These are phyloP conservation scores for Fissipunctia ypsillon DNA, from an alignment of 2,888 invertebrate species.

Conservation along the genomic window DNA sequence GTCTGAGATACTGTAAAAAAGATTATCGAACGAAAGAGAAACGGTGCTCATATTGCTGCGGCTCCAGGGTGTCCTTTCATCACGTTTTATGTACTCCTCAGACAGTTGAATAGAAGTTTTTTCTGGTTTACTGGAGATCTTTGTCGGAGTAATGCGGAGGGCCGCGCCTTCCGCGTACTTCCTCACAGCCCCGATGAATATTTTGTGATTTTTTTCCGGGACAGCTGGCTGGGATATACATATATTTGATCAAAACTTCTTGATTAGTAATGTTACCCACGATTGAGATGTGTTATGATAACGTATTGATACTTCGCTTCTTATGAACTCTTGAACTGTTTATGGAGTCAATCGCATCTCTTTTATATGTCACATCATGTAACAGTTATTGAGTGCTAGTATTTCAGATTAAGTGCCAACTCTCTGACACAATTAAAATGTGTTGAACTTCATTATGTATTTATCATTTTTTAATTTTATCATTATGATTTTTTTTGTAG, in stretches of 20 bases:
- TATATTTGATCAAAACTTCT: slow-evolving; percentile 67
- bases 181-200: slow-evolving; percentile 68
- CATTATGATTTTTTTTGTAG: no score
- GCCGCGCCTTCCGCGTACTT: slow-evolving; percentile 59
- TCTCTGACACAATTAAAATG: slow-evolving; percentile 5
- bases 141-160: slow-evolving; percentile 70
- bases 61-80: slow-evolving; percentile 76
- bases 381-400: slow-evolving; percentile 21
- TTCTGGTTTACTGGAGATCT: slow-evolving; percentile 77
- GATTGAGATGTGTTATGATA: slow-evolving; percentile 53
- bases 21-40: slow-evolving; percentile 70
- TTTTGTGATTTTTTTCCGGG: slow-evolving; percentile 72
- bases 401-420: background rate
- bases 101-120: slow-evolving; percentile 78
- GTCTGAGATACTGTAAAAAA: slow-evolving; percentile 53
- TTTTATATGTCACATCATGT: slow-evolving; percentile 6
- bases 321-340: slow-evolving; percentile 34
- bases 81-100: slow-evolving; percentile 78
- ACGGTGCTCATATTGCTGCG: slow-evolving; percentile 72
- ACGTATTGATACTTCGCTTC: slow-evolving; percentile 46
- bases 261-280: slow-evolving; percentile 60
- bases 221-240: slow-evolving; percentile 64
- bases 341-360: slow-evolving; percentile 14
- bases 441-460: slow-evolving; percentile 1
- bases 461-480: no score